Base-by-base conservation (phyloP, 2,888 invertebrate genomes). In the Aspidapion aeneum region DNA sequence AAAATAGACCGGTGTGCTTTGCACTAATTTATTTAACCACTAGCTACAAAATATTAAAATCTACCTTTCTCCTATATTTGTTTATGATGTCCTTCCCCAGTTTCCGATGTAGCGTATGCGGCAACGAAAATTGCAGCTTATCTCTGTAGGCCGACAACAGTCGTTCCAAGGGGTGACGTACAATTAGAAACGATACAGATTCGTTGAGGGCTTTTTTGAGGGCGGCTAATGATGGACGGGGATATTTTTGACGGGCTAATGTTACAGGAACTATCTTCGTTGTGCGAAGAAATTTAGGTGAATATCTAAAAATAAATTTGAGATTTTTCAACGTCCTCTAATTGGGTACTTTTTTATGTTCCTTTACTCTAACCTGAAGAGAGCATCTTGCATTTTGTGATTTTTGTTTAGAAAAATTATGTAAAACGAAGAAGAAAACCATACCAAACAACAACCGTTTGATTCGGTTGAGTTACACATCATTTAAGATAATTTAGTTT, bases 121-220 rank as follows among this genome's bases (percentile, higher is more conserved):
- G 92, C 78, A 92, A 83, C 55, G 93, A 90, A 75, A 89, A 90
- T 64, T 91, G 88, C 71, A 96, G 86, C 82, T 93, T 93, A 77
- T 93, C 93, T 72, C 91, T 87, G 77, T 93, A 93, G 60, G 91
- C 93, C 59, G 92, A 92, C 62, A 92, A 85, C 66, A 93, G 82
- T 72, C 89, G 83, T 77, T 93, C 92, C 70, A 93, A 83, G 1
- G 93, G 93, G 81, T 93, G 92, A 69, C 93, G 83, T 5, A 90
- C 91, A 68, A 93, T 92, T 67, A 93, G 82, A 79, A 93, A 93
- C 64, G 92, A 89, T 70, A 90, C 84, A 61, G 91, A 91, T 62
- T 71, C 68, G 70, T 87, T 86, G 77, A 93, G 87, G 58, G 90
- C 91, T 72, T 86, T 87, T 73, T 83, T 85, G 62, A 93, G 83